phyloP scores from a whole-genome alignment of 2,888 invertebrate species.

The Gonocerus acuteangulatus region DNA sequence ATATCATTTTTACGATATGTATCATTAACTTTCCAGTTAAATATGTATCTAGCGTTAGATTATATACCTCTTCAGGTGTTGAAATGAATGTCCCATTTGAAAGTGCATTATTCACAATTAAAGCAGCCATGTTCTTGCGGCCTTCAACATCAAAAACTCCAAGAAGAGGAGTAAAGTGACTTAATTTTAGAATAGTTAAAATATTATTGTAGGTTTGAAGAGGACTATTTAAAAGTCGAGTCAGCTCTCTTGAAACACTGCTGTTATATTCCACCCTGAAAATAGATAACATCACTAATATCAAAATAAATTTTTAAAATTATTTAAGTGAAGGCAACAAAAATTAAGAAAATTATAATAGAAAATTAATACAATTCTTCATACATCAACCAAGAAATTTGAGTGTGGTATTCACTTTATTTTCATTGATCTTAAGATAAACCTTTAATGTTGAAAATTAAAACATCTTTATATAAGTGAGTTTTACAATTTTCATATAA shows the following conservation, averaged over 20 bases:
- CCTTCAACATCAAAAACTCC: slow-evolving; percentile 81
- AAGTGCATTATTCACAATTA: slow-evolving; percentile 80
- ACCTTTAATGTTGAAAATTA: no score
- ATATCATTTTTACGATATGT: no score
- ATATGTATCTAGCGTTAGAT: no score
- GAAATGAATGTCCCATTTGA: slow-evolving; percentile 83
- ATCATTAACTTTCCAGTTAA: no score
- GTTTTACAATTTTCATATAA: no score
- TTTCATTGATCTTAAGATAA: no score
- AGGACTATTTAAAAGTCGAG: slow-evolving; percentile 86
- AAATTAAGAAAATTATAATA: no score
- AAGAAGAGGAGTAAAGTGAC: slow-evolving; percentile 78
- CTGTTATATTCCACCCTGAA: slow-evolving; percentile 66
- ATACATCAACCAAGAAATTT: no score
- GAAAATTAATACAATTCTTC: no score
- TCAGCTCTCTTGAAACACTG: slow-evolving; percentile 84
- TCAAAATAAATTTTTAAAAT: background rate
- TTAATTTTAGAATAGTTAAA: slow-evolving; percentile 74
- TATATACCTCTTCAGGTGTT: slow-evolving; percentile 83
- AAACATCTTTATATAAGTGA: no score
- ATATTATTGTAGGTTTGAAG: slow-evolving; percentile 91
- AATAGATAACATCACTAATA: slow-evolving; percentile 25
- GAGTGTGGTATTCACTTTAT: no score
- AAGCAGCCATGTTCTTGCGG: slow-evolving; percentile 75
- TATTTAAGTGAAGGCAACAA: no score